Evolutionary conservation across 2,888 invertebrate species (phyloP).

Genomic region (Stenolophus ochropezus): DNA sequence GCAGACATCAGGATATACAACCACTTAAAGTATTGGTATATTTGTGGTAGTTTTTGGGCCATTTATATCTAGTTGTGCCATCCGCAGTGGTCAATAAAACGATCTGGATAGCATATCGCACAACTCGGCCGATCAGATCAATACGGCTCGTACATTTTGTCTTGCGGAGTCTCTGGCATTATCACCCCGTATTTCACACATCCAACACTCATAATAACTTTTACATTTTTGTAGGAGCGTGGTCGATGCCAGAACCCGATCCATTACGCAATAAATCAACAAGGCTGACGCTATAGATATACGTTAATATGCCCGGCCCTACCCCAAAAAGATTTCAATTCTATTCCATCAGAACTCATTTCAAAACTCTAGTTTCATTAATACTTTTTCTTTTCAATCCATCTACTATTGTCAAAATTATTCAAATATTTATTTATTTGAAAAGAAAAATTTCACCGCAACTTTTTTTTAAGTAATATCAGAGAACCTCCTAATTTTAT

Average conservation of each 20-base stretch:
- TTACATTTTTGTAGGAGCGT: slow-evolving; percentile 43
- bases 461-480: no score
- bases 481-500: no score
- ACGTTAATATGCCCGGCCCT: neutral
- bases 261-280: slow-evolving; percentile 44
- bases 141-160: slow-evolving; percentile 35
- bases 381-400: no score
- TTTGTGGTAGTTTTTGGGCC: neutral
- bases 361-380: no score
- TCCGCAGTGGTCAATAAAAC: slow-evolving; percentile 9
- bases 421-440: no score
- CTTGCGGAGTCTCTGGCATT: slow-evolving; percentile 24
- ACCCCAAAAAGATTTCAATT: neutral
- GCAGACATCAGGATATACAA: neutral
- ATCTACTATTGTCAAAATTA: no score
- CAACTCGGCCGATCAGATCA: slow-evolving; percentile 24
- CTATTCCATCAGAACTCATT: neutral
- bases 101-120: neutral
- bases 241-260: slow-evolving; percentile 11
- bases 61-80: slow-evolving; percentile 32
- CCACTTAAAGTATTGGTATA: neutral
- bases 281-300: slow-evolving; percentile 29
- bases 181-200: slow-evolving; percentile 45
- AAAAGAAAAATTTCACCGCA: no score
- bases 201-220: slow-evolving; percentile 48